Base-by-base conservation (phyloP, 2,888 invertebrate genomes). In the Cistogaster globosa region DNA sequence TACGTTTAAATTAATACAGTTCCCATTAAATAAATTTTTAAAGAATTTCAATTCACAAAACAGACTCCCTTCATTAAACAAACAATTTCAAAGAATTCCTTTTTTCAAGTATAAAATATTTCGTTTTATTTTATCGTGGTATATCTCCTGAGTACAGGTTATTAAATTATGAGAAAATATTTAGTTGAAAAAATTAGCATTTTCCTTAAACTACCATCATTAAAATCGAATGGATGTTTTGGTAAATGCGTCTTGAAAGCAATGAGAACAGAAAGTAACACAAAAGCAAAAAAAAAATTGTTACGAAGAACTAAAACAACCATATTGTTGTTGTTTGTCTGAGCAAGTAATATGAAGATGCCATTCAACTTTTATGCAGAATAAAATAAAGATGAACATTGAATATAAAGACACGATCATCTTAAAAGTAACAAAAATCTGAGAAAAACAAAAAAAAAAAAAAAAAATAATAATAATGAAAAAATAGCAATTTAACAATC, bases 151-250 rank as follows among this genome's bases (percentile, higher is more conserved):
- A 18, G 63, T 69, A 75, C 84, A 79, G 74, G 75, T 84, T 84
- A 75, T 84, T 75, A 84, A 79, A 84, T 75, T 84, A 84, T 84
- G 84, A 84, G 84, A 84, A 84, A 84, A 84, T 84, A 84, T 79
- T 84, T 75, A 65, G 26, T 79, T 75, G 75, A 71, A 83, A 75
- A 84, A 81, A 84, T 84, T 81, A 84, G 84, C 84, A 84, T 84
- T 84, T 84, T 81, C 81, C 81, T 84, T 84, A 84, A 81, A 84
- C 77, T 77, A 74, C 84, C 81, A 84, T 84, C 84, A 84, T 84
- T 84, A 86, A 86, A 83, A 79, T 77, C 69, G 76, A 86, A 83
- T 86, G 83, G 78, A 72, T 83, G 78, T 79, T 85, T 86, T 76
- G 63, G 78, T 79, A 83, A 83, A 83, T 86, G 60, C 83, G 38